A percentile compares a stretch with the other conserved stretches of the same genome.
Conservation (phyloP, 2,113 vertebrate species). For the Tichodroma muraria region DNA sequence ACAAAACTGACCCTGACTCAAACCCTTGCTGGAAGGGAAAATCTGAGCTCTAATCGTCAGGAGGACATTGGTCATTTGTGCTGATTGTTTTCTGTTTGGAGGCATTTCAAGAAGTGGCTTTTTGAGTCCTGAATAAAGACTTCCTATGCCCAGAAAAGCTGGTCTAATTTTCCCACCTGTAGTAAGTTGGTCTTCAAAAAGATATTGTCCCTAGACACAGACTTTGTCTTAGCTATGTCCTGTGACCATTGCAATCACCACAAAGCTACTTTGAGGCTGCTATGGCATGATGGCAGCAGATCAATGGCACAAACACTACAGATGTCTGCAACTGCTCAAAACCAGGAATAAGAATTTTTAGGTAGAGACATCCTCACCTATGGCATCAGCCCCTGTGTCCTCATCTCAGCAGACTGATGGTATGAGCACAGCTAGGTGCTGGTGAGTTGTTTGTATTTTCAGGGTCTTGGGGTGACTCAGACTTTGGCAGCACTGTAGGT, state of each 20-base stretch:
- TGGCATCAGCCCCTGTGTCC: neutral
- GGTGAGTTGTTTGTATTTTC: neutral
- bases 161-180: neutral
- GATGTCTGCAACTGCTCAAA: neutral
- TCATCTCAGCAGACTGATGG: neutral
- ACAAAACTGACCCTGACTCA: neutral
- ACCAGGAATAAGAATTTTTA: neutral
- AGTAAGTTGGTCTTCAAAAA: neutral
- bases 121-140: neutral
- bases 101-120: neutral
- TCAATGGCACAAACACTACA: neutral
- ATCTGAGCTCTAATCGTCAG: neutral
- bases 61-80: neutral
- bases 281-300: neutral
- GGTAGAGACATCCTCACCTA: neutral
- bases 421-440: neutral
- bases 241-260: neutral
- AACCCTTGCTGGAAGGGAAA: neutral
- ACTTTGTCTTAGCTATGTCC: neutral
- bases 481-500: neutral
- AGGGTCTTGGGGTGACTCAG: neutral
- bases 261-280: neutral
- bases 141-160: neutral
- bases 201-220: neutral
- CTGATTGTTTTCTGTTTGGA: neutral